Evolutionary conservation across 2,797 vertebrate species (phyloP), one percentile per base, ranked within the genome.

Genomic region (Peromyscus melanophrys): DNA sequence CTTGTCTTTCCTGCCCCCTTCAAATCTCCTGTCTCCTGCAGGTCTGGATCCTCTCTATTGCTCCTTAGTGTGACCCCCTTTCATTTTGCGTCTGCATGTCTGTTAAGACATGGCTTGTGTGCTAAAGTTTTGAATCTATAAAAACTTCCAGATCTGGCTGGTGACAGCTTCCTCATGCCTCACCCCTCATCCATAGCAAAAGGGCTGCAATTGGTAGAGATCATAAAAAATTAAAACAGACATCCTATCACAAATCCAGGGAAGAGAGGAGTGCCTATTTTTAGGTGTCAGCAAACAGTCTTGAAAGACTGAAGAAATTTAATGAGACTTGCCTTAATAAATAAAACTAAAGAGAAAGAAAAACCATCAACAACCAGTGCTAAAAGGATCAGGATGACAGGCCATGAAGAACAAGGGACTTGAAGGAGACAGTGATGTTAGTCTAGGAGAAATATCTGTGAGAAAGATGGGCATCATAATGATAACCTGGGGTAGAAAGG

Each of bases 191-290:
- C 10, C 92, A 9, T 29, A 67, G 40, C 19, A 77, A 86, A 85
- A 90, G 12, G 83, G 17, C 9, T 71, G 0, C 52, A 46, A 55
- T 81, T 71, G 6, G 13, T 69, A 65, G 46, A 29, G 7, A 59
- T 2, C n/a, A 94, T 23, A 31, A 81, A 75, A 73, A 4, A 90
- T 76, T 4, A 92, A 76, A 37, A 93, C 82, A 90, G 87, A 95
- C 55, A 9, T 65, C 4, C 11, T 57, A n/a, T 89, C 37, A 27
- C 17, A 83, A 69, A 92, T 86, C 10, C 6, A 82, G 83, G 31
- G 88, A 94, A 10, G 3, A 77, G 63, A 55, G 61, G 19, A 96
- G 40, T 85, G n/a, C 4, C 7, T 67, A 1, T 43, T 78, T 21
- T 90, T 71, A 4, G 55, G 31, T 2, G 1, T 57, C 9, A n/a